These are phyloP conservation scores for Stomatorhinus ivindoensis DNA, from an alignment of 2,113 vertebrate genomes.

Conservation along the genomic window DNA sequence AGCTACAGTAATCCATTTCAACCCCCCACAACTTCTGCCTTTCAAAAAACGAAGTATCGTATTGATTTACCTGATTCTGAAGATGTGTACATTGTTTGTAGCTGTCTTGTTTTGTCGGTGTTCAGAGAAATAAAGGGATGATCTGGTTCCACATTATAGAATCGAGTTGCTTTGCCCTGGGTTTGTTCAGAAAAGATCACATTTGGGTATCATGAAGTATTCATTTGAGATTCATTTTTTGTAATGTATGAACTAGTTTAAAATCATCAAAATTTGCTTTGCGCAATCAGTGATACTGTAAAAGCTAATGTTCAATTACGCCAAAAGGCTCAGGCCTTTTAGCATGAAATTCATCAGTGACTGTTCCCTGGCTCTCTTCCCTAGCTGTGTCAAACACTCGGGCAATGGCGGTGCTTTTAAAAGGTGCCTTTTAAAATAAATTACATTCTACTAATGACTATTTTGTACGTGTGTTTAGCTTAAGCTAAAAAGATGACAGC, in stretches of 20 bases:
- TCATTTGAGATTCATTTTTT: background rate
- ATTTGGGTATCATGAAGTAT: background rate
- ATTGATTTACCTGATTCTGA: background rate
- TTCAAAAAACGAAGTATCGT: background rate
- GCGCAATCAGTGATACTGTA: background rate
- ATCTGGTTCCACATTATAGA: background rate
- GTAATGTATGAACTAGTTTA: background rate
- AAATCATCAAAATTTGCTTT: background rate
- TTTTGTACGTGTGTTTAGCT: background rate
- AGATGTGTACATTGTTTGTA: background rate
- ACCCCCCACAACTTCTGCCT: background rate
- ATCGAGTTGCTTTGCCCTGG: background rate
- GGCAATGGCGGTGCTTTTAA: background rate
- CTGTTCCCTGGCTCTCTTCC: background rate
- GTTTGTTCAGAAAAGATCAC: background rate
- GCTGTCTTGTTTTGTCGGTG: background rate
- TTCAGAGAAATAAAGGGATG: background rate
- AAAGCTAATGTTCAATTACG: background rate
- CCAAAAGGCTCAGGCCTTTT: background rate
- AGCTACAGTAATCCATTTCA: background rate
- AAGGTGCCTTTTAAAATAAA: background rate
- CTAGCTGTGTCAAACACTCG: background rate
- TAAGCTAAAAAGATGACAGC: background rate
- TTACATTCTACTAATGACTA: background rate
- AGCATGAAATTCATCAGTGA: background rate